Percentiles rank a stretch among this genome's conserved stretches.
Conservation (phyloP, 2,113 vertebrate species). For the Thymallus thymallus region DNA sequence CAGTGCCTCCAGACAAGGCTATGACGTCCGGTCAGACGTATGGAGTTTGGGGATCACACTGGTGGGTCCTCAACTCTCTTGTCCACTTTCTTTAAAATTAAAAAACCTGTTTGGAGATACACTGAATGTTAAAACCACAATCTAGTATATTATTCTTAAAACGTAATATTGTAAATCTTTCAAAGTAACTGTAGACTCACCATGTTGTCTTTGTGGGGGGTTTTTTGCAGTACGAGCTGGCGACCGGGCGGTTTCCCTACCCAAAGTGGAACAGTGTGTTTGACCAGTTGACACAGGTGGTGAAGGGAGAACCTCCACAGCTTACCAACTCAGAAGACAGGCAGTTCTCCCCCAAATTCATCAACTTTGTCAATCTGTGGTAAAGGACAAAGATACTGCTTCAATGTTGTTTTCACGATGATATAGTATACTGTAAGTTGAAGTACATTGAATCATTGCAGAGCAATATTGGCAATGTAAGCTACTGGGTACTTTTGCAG, state of each 20-base stretch:
- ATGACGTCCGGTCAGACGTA: slow-evolving; percentile 94
- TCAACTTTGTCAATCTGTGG: slow-evolving; percentile 99
- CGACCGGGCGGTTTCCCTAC: slow-evolving; percentile 94
- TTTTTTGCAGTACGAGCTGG: slow-evolving; percentile 86
- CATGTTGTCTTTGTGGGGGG: not conserved
- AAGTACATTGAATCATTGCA: too few relatives aligned
- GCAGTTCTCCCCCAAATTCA: slow-evolving; percentile 96
- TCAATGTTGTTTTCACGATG: not conserved
- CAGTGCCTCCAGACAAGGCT: slow-evolving; percentile 92
- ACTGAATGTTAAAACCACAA: not conserved
- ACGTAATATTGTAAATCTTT: not conserved
- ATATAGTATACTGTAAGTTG: not conserved
- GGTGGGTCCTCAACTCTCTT: slow-evolving; percentile 73
- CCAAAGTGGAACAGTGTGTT: slow-evolving; percentile 99
- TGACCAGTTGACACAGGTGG: slow-evolving; percentile 97
- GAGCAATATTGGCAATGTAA: not conserved
- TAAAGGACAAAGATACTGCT: slow-evolving; percentile 62
- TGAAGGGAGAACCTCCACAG: slow-evolving; percentile 96
- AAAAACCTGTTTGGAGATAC: not conserved
- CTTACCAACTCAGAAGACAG: slow-evolving; percentile 96
- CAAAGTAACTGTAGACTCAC: not conserved
- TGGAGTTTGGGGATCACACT: slow-evolving; percentile 97
- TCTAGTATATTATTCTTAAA: not conserved
- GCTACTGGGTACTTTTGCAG: not conserved
- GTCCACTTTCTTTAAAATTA: not conserved